Conservation (phyloP, 2,888 invertebrate species). For the Macropis europaea region DNA sequence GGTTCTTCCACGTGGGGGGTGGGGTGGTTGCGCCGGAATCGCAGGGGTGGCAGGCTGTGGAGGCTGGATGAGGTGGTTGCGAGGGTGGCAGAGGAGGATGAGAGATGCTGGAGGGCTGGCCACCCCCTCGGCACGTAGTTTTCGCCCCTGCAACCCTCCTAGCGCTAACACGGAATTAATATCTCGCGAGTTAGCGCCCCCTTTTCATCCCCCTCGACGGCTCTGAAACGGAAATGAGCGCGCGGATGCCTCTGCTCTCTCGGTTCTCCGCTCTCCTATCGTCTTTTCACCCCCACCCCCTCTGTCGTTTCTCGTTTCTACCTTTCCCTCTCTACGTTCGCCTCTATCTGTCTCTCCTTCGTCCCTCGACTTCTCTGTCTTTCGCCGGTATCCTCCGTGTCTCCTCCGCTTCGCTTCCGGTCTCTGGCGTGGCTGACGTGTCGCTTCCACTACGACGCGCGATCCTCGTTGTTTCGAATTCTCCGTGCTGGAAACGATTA, state of each 20-base stretch:
- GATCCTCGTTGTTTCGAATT: slow-evolving; percentile 5
- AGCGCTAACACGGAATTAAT: slow-evolving; percentile 80
- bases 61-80: slow-evolving; percentile 26
- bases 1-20: slow-evolving; percentile 55
- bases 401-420: slow-evolving; percentile 37
- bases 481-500: background rate
- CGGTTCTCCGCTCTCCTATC: slow-evolving; percentile 58
- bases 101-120: slow-evolving; percentile 51
- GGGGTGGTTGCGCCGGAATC: slow-evolving; percentile 47
- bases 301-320: slow-evolving; percentile 13
- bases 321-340: slow-evolving; percentile 5
- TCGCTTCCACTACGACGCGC: slow-evolving; percentile 19
- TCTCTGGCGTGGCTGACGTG: slow-evolving; percentile 16
- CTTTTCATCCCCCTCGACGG: slow-evolving; percentile 67
- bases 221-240: slow-evolving; percentile 79
- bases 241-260: slow-evolving; percentile 78
- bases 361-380: background rate
- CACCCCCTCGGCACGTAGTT: slow-evolving; percentile 72
- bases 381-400: slow-evolving; percentile 11
- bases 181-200: slow-evolving; percentile 79
- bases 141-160: slow-evolving; percentile 75
- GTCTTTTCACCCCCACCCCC: slow-evolving; percentile 42
- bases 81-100: slow-evolving; percentile 32
- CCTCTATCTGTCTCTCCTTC: slow-evolving; percentile 27
- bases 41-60: slow-evolving; percentile 41